Evolutionary conservation across 2,888 invertebrate species (phyloP).

Genomic region (Chloromyia formosa): DNA sequence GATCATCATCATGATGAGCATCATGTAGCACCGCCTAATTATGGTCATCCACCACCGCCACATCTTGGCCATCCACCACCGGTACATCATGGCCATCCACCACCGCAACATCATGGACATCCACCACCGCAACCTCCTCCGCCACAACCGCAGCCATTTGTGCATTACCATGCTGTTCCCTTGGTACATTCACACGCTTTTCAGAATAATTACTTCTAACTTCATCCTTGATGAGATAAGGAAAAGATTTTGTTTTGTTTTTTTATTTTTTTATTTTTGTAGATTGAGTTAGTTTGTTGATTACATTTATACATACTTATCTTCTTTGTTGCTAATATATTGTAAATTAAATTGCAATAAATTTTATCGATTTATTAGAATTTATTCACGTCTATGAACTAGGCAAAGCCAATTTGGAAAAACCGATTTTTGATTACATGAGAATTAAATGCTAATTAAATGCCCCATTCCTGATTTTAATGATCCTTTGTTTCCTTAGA

Average conservation of each 20-base stretch:
- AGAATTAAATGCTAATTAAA: too few species aligned
- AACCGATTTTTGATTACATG: too few species aligned
- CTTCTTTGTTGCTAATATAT: too few species aligned
- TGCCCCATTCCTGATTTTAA: too few species aligned
- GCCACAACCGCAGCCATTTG: slow-evolving; percentile 20
- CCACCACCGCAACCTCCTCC: slow-evolving; percentile 12
- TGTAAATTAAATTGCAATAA: too few species aligned
- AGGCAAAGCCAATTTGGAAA: too few species aligned
- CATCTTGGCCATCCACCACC: slow-evolving; percentile 9
- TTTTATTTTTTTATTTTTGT: background rate
- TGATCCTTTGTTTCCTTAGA: too few species aligned
- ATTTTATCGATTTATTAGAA: too few species aligned
- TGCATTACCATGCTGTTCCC: slow-evolving; percentile 27
- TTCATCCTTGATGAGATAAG: slow-evolving; percentile 24
- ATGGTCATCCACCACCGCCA: background rate
- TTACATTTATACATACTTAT: background rate
- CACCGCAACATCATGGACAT: background rate
- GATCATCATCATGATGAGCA: slow-evolving; percentile 23
- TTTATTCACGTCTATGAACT: too few species aligned
- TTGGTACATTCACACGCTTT: slow-evolving; percentile 26
- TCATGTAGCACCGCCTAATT: slow-evolving; percentile 12
- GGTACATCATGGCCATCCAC: background rate
- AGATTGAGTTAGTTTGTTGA: background rate
- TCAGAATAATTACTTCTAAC: slow-evolving; percentile 14
- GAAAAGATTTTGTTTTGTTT: background rate